These are phyloP conservation scores for Nanorana parkeri DNA, from an alignment of 2,113 vertebrate species.

Conservation along the genomic window DNA sequence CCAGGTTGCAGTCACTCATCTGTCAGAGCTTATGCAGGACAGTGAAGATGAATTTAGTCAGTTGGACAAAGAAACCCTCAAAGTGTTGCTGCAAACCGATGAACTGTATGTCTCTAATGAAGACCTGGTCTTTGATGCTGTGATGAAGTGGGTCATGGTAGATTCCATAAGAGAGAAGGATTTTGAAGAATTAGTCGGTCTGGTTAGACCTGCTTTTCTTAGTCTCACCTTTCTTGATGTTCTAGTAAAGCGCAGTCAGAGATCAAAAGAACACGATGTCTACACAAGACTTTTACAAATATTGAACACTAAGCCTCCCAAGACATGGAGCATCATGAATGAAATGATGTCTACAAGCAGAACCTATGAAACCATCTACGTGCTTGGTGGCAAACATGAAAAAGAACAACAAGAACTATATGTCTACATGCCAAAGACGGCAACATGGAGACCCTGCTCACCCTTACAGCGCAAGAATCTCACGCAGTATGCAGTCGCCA, in stretches of 20 bases:
- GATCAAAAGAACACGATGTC: constrained; percentile 69
- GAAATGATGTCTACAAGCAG: constrained; percentile 64
- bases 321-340: constrained; percentile 72
- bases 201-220: constrained; percentile 80
- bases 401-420: constrained; percentile 80
- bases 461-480: constrained; percentile 84
- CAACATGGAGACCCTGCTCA: constrained; percentile 79
- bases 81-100: constrained; percentile 77
- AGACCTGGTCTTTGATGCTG: constrained; percentile 80
- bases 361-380: constrained; percentile 78
- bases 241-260: constrained; percentile 73
- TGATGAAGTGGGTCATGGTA: constrained; percentile 79
- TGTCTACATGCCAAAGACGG: constrained; percentile 80
- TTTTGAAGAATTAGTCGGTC: constrained; percentile 78
- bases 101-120: constrained; percentile 77
- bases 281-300: constrained; percentile 73
- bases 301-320: constrained; percentile 76
- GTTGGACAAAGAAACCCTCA: constrained; percentile 76
- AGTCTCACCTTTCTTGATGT: constrained; percentile 79
- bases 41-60: constrained; percentile 77
- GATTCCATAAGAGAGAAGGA: constrained; percentile 75
- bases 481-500: constrained; percentile 85
- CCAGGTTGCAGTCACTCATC: constrained; percentile 82
- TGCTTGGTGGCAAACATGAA: constrained; percentile 85
- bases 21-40: constrained; percentile 71